Conservation (phyloP, 2,797 vertebrate species). For the Pteropus rufus region DNA sequence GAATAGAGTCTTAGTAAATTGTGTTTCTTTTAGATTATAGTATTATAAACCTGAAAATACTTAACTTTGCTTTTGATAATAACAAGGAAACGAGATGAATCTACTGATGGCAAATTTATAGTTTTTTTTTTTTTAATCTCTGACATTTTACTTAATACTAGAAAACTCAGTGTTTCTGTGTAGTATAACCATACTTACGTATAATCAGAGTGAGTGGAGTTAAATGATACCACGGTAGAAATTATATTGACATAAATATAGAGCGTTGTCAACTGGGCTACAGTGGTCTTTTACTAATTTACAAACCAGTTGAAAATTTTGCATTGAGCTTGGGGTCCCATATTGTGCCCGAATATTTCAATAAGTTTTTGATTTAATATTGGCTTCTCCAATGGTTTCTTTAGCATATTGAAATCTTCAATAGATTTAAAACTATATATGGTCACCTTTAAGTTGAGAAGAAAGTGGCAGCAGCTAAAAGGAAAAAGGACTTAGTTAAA, state of each 20-base stretch:
- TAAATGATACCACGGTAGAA: not conserved
- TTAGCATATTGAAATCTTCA: conserved; percentile 12
- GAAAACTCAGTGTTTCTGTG: not conserved
- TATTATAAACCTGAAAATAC: not conserved
- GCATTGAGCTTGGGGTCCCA: not conserved
- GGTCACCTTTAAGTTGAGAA: not conserved
- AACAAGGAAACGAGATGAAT: not conserved
- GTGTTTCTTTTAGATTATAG: not conserved
- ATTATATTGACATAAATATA: not conserved
- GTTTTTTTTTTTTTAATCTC: not conserved
- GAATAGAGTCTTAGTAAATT: not conserved
- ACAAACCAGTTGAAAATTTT: not conserved
- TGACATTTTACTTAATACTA: not conserved
- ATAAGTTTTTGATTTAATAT: not conserved
- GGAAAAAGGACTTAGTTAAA: not conserved
- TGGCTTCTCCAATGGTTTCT: not conserved
- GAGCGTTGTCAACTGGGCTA: fast-evolving
- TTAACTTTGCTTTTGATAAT: not conserved
- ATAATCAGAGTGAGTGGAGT: no score
- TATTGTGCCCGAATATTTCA: not conserved
- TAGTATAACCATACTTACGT: not conserved
- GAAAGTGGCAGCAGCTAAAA: not conserved
- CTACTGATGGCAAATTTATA: not conserved
- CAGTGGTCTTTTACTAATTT: not conserved
- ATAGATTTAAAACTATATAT: not conserved